Evolutionary conservation across 2,888 invertebrate genomes (phyloP).

Genomic region (Conops quadrifasciatus): DNA sequence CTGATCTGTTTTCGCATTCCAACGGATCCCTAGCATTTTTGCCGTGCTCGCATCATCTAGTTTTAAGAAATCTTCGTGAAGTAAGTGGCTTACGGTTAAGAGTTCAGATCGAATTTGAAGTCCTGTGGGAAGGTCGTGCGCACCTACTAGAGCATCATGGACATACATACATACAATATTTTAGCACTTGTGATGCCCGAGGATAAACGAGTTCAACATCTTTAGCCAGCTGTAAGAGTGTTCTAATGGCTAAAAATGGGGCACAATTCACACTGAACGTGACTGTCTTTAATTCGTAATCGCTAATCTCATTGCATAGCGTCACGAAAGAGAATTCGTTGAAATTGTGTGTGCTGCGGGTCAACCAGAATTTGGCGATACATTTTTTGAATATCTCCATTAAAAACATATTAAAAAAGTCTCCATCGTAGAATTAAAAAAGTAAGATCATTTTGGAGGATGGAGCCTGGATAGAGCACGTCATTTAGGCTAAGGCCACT

Average conservation of each 20-base stretch:
- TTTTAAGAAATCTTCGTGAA: neutral
- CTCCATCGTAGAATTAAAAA: slow-evolving; percentile 9
- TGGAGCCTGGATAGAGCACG: neutral
- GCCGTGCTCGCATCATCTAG: neutral
- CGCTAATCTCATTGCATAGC: slow-evolving; percentile 32
- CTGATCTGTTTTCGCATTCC: too few relatives aligned
- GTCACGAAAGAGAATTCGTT: slow-evolving; percentile 42
- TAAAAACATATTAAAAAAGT: slow-evolving; percentile 37
- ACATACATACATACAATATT: slow-evolving; percentile 23
- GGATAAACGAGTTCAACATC: neutral
- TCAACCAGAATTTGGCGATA: slow-evolving; percentile 41
- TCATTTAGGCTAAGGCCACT: slow-evolving; percentile 25
- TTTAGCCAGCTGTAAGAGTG: slow-evolving; percentile 32
- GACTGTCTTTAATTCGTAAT: slow-evolving; percentile 23
- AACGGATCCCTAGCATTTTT: neutral
- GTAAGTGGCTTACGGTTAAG: neutral
- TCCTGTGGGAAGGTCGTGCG: slow-evolving; percentile 35
- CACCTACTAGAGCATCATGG: slow-evolving; percentile 31
- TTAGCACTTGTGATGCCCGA: neutral
- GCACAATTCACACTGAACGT: neutral
- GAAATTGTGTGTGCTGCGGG: slow-evolving; percentile 33
- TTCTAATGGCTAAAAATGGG: slow-evolving; percentile 39
- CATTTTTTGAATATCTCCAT: slow-evolving; percentile 43
- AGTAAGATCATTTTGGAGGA: slow-evolving; percentile 2
- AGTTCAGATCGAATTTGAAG: slow-evolving; percentile 21